phyloP scores from a whole-genome alignment of 2,113 vertebrate genomes.

The Hippolais icterina region DNA sequence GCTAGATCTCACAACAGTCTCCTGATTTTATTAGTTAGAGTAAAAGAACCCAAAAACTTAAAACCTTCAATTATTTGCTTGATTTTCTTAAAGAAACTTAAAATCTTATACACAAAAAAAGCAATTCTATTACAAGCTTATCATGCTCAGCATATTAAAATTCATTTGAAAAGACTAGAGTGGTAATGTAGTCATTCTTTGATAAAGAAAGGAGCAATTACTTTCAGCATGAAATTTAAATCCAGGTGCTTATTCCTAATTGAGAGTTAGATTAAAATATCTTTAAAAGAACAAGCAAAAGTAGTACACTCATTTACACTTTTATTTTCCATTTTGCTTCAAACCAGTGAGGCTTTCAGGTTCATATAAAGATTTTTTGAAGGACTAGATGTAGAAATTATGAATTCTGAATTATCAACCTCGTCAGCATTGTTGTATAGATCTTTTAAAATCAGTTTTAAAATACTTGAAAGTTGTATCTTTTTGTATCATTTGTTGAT shows the following conservation, averaged over 20 bases:
- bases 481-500: not conserved
- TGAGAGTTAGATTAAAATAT: not conserved
- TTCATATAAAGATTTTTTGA: not conserved
- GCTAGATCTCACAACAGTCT: constrained; percentile 77
- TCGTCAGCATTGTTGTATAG: not conserved
- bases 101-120: not conserved
- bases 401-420: not conserved
- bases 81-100: constrained; percentile 9
- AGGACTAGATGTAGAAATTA: not conserved
- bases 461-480: not conserved
- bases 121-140: not conserved
- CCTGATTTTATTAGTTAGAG: constrained; percentile 81
- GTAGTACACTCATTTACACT: not conserved
- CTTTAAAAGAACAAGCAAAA: not conserved
- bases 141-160: not conserved
- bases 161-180: not conserved
- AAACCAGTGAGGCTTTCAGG: not conserved
- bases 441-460: not conserved
- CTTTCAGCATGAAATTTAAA: not conserved
- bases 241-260: not conserved
- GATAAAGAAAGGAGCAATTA: not conserved
- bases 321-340: not conserved
- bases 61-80: constrained; percentile 50
- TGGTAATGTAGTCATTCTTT: not conserved
- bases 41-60: not conserved